Evolutionary conservation across 1,140 invertebrate species (phyloP).

Genomic region (Cataglyphis hispanica): DNA sequence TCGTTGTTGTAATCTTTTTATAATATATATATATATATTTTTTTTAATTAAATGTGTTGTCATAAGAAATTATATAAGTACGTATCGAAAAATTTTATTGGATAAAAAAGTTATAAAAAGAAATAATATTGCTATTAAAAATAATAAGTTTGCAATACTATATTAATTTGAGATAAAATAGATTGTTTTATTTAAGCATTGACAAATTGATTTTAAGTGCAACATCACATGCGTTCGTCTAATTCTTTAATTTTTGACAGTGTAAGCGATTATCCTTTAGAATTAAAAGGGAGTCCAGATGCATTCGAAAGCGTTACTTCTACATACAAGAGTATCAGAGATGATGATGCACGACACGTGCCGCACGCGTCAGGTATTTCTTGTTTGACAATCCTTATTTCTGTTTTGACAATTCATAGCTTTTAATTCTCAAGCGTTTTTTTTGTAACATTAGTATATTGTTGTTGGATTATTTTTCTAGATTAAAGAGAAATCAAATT

Average conservation of each 20-base stretch:
- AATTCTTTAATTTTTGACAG: slow-evolving; percentile 83
- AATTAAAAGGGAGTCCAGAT: slow-evolving; percentile 87
- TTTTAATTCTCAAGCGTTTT: not conserved
- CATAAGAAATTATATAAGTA: not conserved
- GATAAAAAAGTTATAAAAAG: not conserved
- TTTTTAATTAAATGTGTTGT: not conserved
- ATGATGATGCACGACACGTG: slow-evolving; percentile 87
- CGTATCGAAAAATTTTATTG: too few relatives aligned
- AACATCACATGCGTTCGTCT: not conserved
- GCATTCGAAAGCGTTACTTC: slow-evolving; percentile 88
- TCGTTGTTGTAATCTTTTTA: not conserved
- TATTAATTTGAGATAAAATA: not conserved
- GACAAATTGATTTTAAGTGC: not conserved
- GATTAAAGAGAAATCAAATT: not conserved
- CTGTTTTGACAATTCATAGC: slow-evolving; percentile 1
- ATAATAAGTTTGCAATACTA: not conserved
- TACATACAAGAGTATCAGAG: slow-evolving; percentile 88
- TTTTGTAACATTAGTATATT: not conserved
- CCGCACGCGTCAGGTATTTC: slow-evolving; percentile 88
- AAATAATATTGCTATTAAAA: not conserved
- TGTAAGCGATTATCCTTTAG: slow-evolving; percentile 87
- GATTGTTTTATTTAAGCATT: not conserved
- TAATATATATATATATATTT: not conserved
- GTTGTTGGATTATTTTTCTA: not conserved
- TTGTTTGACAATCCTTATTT: not conserved